Percentiles rank a stretch among this genome's conserved stretches.
phyloP scores from a whole-genome alignment of 2,888 invertebrate genomes.

The Amphimallon solstitiale region DNA sequence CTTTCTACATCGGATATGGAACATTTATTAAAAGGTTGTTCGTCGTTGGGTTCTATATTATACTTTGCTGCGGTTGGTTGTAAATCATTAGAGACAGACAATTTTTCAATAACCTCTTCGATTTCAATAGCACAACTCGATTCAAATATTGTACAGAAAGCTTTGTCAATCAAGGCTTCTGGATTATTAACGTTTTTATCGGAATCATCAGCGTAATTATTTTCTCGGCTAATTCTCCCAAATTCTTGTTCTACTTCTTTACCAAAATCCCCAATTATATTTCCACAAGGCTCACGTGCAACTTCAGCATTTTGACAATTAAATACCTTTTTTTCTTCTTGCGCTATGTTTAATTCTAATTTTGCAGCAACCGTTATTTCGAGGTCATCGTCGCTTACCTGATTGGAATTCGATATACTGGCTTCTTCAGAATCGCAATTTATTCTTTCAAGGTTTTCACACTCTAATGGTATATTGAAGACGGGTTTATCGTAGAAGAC shows the following conservation, averaged over 20 bases:
- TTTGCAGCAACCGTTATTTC: conserved; percentile 45
- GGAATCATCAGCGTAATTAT: conserved; percentile 16
- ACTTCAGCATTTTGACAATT: conserved; percentile 25
- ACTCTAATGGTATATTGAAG: conserved; percentile 64
- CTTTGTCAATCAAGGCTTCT: conserved; percentile 26
- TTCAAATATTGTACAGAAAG: conserved; percentile 43
- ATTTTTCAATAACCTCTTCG: conserved; percentile 59
- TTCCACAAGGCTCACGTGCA: conserved; percentile 48
- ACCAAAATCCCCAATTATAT: conserved; percentile 70
- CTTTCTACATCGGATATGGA: conserved; percentile 42
- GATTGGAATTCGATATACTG: conserved; percentile 52
- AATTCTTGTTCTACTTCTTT: conserved; percentile 71
- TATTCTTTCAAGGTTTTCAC: conserved; percentile 50
- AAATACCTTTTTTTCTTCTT: conserved; percentile 37
- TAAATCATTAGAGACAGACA: conserved; percentile 55
- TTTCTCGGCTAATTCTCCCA: conserved; percentile 61
- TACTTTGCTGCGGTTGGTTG: conserved; percentile 57
- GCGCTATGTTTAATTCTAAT: conserved; percentile 29
- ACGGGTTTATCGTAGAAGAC: conserved; percentile 69
- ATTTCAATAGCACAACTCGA: conserved; percentile 54
- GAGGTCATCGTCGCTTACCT: conserved; percentile 55
- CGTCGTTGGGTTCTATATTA: conserved; percentile 59
- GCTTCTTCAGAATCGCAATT: conserved; percentile 49
- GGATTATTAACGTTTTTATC: conserved; percentile 24
- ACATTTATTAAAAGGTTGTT: conserved; percentile 56